These are phyloP conservation scores for Halocynthia aurantium DNA, from an alignment of 23 tunicate species.

Conservation along the genomic window DNA sequence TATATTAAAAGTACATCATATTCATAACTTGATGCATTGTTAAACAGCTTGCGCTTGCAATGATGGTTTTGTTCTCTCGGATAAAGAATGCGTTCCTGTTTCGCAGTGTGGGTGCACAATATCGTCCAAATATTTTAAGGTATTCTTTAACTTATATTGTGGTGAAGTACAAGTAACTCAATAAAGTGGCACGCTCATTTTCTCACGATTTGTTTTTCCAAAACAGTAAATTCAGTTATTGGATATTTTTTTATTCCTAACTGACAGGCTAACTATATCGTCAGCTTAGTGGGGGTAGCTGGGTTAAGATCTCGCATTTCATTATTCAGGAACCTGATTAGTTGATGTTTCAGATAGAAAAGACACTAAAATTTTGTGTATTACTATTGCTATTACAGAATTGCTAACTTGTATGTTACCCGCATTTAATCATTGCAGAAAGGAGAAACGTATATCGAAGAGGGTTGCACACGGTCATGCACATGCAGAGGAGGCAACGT, in stretches of 20 bases:
- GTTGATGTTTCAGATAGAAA: neutral
- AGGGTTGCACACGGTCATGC: neutral
- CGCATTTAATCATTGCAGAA: neutral
- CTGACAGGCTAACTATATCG: too few species aligned
- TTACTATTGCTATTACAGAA: neutral
- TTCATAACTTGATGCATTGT: neutral
- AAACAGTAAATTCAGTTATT: neutral
- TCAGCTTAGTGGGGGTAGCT: too few species aligned
- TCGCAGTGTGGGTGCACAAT: conserved; percentile 17
- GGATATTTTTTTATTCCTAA: too few species aligned
- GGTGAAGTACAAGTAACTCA: too few species aligned
- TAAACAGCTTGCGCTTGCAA: conserved; percentile 23
- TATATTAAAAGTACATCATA: too few species aligned
- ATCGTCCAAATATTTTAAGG: conserved; percentile 1
- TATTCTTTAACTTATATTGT: neutral
- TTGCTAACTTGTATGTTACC: neutral
- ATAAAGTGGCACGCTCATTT: too few species aligned
- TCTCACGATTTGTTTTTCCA: too few species aligned
- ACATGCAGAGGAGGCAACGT: neutral
- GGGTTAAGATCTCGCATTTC: too few species aligned
- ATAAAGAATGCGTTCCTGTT: conserved; percentile 17
- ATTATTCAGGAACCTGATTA: too few species aligned
- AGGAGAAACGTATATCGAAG: neutral
- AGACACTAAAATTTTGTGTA: neutral
- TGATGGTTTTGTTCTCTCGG: conserved; percentile 21